Evolutionary conservation across 2,888 invertebrate species (phyloP), one percentile per base, ranked within the genome.

Genomic region (Calliphora vomitoria): DNA sequence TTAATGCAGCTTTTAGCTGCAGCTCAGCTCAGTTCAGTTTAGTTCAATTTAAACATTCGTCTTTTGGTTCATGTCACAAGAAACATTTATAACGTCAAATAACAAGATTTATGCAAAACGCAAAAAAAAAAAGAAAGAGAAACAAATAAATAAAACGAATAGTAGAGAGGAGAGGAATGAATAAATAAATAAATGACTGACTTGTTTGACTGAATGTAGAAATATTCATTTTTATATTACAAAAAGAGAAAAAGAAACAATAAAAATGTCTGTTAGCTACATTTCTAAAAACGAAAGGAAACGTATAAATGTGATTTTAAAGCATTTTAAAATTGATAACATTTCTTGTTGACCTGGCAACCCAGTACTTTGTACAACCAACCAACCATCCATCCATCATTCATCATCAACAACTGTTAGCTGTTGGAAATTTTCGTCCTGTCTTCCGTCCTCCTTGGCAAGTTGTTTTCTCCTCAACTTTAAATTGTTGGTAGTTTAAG

Each of bases 21-120:
- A 82, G 58, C 75, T 75, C 58, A 68, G 38, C 55, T 38, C 20
- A 35, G 8, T 38, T 58, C 20, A 35, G 8, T 38, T 58, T 47
- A 35, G 47, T 75, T 75, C 55, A 44, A 5, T 35, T 55, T 18
- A n/a, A 76, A 69, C 62, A 72, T 83, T 83, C 85, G 31, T 81
- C 79, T 85, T 66, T 75, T 68, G 69, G 18, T 81, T 62, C 60
- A 60, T 83, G 76, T 86, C 88, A 83, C 87, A 74, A 71, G 79
- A 75, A 85, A 76, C 87, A 85, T 87, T 82, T 85, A 87, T 87
- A 85, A 85, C 69, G 82, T 87, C 85, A 85, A 85, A 85, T 82
- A 87, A 85, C 58, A 85, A 87, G 87, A 87, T 87, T 87, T 87
- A 87, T 87, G 87, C 87, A 85, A 85, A 85, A 68, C 69, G 25